Base-by-base conservation (phyloP, 1,140 invertebrate genomes). In the Caenorhabditis latens region DNA sequence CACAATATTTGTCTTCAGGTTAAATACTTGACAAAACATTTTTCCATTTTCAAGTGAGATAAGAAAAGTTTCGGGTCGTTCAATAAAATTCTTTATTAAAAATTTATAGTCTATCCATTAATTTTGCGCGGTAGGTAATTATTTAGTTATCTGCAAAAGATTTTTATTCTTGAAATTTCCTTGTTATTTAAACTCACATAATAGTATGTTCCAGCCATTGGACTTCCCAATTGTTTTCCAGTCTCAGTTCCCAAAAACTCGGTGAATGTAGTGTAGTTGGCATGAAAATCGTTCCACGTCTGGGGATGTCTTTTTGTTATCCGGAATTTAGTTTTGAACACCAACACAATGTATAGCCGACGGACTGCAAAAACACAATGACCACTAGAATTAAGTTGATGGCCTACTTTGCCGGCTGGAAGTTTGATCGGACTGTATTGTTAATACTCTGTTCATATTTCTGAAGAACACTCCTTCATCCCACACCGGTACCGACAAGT, bases 391-490 rank as follows among this genome's bases (percentile, higher is more conserved):
- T 75, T 11, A 14, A 48, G 57, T 0, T 40, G 2, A 46, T 42
- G 3, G 32, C 50, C 53, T 46, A 86, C 88, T 84, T 42, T 88
- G 84, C 65, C 86, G 67, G 8, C 88, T 88, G 16, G 85, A 88
- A 58, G 84, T 79, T 46, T 89, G 83, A 84, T 89, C 89, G 16
- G 89, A 89, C 42, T 89, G 85, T 21, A 88, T 86, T 5, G 89
- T 89, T n/a, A 89, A 61, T 0, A 89, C 89, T 61, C 89, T 24
- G 63, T 89, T 89, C 43, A 89, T 89, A 21, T 89, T 88, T 58
- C 89, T 55, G 87, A 89, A 89, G 57, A 88, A 89, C 11, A 88
- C 89, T 42, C 89, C 89, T 79, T 89, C 89, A 61, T 89, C 89
- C 89, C 89, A 89, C 16, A 75, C 84, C 21, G 89, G 87, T 48